Percentiles rank a stretch among this genome's conserved stretches.
Evolutionary conservation across 2,888 invertebrate genomes (phyloP).

Genomic region (Megaustenia siamemsis): DNA sequence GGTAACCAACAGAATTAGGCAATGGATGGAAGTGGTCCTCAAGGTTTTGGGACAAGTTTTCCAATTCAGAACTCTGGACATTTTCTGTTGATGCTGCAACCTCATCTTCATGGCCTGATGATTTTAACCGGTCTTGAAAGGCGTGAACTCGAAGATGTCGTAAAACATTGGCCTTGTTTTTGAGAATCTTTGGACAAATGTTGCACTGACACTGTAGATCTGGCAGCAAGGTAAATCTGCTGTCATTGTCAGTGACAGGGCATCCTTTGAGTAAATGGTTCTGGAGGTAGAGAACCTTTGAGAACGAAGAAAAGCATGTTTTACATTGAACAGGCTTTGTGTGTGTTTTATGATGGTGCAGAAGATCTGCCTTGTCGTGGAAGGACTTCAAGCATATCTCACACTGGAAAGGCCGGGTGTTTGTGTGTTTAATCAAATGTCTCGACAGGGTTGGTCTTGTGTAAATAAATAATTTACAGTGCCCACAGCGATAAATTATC

Average conservation of each 20-base stretch:
- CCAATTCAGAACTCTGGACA: neutral
- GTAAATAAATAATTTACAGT: conserved; percentile 46
- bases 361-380: conserved; percentile 47
- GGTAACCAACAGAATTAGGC: conserved; percentile 46
- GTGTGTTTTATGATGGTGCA: conserved; percentile 50
- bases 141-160: conserved; percentile 48
- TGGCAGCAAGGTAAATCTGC: conserved; percentile 35
- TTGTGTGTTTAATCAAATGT: conserved; percentile 51
- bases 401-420: conserved; percentile 48
- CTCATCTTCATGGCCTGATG: neutral
- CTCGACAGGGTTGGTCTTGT: conserved; percentile 49
- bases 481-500: conserved; percentile 47
- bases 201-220: conserved; percentile 45
- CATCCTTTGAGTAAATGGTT: conserved; percentile 50
- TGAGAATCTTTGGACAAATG: conserved; percentile 45
- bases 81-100: neutral
- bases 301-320: conserved; percentile 43
- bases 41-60: conserved; percentile 36
- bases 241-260: conserved; percentile 32
- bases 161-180: conserved; percentile 47
- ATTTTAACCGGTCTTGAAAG: conserved; percentile 24
- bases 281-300: conserved; percentile 45
- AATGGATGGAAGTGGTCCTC: conserved; percentile 40
- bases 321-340: conserved; percentile 50
- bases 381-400: conserved; percentile 46